Conservation (phyloP, 2,797 vertebrate species). For the Micropoecilia bifurca region DNA sequence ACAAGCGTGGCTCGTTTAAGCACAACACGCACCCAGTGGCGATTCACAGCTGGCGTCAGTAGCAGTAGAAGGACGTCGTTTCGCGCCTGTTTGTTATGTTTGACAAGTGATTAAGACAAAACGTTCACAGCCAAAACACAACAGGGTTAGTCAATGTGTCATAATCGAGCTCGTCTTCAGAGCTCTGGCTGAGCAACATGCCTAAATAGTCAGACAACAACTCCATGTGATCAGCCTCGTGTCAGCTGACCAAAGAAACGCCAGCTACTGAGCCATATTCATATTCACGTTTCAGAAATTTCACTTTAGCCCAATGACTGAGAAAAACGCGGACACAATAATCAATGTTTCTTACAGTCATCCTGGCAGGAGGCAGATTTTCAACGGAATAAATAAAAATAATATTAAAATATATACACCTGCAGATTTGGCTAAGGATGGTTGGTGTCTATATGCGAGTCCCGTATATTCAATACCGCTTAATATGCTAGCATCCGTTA, state of each 20-base stretch:
- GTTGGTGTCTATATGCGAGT: constrained; percentile 3
- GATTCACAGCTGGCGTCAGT: background rate
- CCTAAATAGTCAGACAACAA: background rate
- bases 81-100: background rate
- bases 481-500: constrained; percentile 35
- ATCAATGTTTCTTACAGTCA: background rate
- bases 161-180: background rate
- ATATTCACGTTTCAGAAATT: background rate
- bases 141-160: background rate
- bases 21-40: constrained; percentile 10
- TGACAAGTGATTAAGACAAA: background rate
- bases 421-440: background rate
- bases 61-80: background rate
- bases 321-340: background rate
- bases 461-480: constrained; percentile 1
- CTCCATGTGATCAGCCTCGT: constrained; percentile 9
- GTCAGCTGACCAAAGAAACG: constrained; percentile 1
- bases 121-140: background rate
- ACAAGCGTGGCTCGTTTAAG: constrained; percentile 26
- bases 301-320: background rate
- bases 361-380: background rate
- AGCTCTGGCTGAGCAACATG: constrained; percentile 17
- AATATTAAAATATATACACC: background rate
- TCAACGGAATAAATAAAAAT: background rate
- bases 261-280: background rate